Evolutionary conservation across 2,113 vertebrate species (phyloP), one percentile per base, ranked within the genome.

Genomic region (Cyanistes caeruleus): DNA sequence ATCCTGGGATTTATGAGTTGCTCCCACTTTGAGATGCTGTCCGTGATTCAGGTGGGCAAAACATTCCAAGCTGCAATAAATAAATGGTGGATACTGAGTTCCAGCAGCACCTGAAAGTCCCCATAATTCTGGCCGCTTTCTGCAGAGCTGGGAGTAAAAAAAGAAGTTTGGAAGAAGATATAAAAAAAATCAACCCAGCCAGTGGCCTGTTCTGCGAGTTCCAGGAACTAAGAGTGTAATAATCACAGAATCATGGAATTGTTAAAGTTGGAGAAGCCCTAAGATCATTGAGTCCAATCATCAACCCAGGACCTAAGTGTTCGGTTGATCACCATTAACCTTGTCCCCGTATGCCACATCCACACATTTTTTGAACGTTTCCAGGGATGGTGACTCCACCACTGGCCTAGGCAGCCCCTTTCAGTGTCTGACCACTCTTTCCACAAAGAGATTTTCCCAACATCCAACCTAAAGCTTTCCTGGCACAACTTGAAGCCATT

Each of bases 181-280:
- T 8, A 39, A 62, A 78, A 43, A 22, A 0, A 28, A 0, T 1
- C 17, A 16, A 56, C 20, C 21, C 37, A 20, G 17, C 5, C 24
- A 70, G 10, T 70, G 67, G 13, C 30, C 25, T 77, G 13, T 43
- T 52, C 33, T 53, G 27, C n/a, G 33, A n/a, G 39, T 65, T 77
- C 22, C 37, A n/a, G 46, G 63, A 76, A 46, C 16, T 16, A 5
- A 67, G 17, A 46, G 21, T 25, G 37, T 22, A 55, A 63, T 28
- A 55, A 63, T 28, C 33, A 30, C 13, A 25, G 35, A 43, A 56
- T 48, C 20, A 15, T 18, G 39, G 48, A 41, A 62, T 41, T 52
- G 39, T n/a, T 49, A 5, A 69, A 31, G 25, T 4, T 35, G 27
- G 56, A 37, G 51, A 56, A 43, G 12, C 5, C 17, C 28, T 19